A percentile compares a stretch with the other conserved stretches of the same genome.
phyloP scores from a whole-genome alignment of 1,140 invertebrate genomes.

The Proctacanthus coquilletti region DNA sequence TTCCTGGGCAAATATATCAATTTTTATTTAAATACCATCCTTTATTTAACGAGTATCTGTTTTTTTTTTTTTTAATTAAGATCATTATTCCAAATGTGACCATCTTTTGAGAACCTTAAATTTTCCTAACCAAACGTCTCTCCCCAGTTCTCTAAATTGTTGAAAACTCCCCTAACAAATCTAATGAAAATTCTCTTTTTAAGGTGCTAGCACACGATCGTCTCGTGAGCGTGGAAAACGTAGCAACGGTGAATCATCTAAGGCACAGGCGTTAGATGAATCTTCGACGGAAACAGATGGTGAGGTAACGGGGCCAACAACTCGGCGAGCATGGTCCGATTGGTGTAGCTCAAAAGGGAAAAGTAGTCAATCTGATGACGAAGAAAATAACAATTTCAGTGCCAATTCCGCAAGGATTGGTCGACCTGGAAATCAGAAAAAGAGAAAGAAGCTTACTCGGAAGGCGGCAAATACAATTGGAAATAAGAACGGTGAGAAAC shows the following conservation, averaged over 20 bases:
- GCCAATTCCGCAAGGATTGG: constrained; percentile 13
- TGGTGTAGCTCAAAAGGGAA: constrained; percentile 45
- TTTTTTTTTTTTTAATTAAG: no score
- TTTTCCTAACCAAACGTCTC: no score
- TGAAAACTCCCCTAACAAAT: no score
- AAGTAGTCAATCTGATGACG: constrained; percentile 39
- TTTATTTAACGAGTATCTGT: no score
- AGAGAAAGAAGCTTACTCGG: constrained; percentile 25
- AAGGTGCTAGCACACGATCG: background rate
- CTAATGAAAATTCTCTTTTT: background rate
- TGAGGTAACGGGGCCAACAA: constrained; percentile 44
- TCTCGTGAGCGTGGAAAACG: background rate
- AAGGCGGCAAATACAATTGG: constrained; percentile 21
- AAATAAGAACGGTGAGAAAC: no score
- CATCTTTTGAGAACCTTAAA: no score
- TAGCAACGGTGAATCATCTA: background rate
- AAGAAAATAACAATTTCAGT: constrained; percentile 27
- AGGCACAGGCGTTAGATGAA: constrained; percentile 16
- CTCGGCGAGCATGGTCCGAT: constrained; percentile 57
- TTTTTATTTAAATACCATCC: no score
- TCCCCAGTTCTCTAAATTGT: no score
- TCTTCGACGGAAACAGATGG: constrained; percentile 32
- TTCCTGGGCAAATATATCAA: no score
- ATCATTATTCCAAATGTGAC: no score
- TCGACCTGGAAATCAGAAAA: constrained; percentile 20